Conservation (phyloP, 2,888 invertebrate species). For the Hirtodrosophila histrioides region DNA sequence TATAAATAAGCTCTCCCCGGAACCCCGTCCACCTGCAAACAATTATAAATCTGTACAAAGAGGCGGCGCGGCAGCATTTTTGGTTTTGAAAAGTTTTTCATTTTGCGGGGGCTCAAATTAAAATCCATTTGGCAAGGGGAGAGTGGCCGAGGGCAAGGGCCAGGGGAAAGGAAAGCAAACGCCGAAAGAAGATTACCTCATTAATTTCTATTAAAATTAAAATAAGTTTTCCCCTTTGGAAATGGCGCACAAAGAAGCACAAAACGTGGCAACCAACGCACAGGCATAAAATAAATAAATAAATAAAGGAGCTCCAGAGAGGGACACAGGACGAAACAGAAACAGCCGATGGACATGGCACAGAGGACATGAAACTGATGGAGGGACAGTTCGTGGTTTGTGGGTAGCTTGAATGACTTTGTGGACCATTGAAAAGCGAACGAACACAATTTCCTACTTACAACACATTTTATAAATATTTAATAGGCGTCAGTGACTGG, state of each 20-base stretch:
- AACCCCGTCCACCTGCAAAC: slow-evolving; percentile 16
- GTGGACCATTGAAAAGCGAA: slow-evolving; percentile 54
- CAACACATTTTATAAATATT: slow-evolving; percentile 69
- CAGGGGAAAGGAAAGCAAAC: slow-evolving; percentile 17
- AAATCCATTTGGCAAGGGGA: slow-evolving; percentile 60
- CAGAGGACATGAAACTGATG: slow-evolving; percentile 12
- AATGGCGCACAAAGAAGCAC: slow-evolving; percentile 49
- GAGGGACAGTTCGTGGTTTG: slow-evolving; percentile 34
- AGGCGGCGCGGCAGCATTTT: slow-evolving; percentile 24
- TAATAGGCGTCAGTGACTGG: slow-evolving; percentile 37
- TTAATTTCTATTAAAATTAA: slow-evolving; percentile 74
- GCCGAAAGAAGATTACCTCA: slow-evolving; percentile 69
- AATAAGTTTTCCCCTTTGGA: slow-evolving; percentile 65
- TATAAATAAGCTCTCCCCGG: neutral
- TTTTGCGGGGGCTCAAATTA: slow-evolving; percentile 47
- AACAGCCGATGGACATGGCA: slow-evolving; percentile 33
- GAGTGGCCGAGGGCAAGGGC: neutral
- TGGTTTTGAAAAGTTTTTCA: slow-evolving; percentile 45
- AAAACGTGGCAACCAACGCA: slow-evolving; percentile 42
- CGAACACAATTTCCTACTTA: slow-evolving; percentile 71
- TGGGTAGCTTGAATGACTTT: slow-evolving; percentile 57
- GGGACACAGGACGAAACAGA: slow-evolving; percentile 2
- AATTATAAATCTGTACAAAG: slow-evolving; percentile 60
- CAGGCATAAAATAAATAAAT: slow-evolving; percentile 64
- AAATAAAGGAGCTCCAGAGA: slow-evolving; percentile 43